Evolutionary conservation across 1,140 invertebrate species (phyloP), one percentile per base, ranked within the genome.

Genomic region (Subanguina moxae): DNA sequence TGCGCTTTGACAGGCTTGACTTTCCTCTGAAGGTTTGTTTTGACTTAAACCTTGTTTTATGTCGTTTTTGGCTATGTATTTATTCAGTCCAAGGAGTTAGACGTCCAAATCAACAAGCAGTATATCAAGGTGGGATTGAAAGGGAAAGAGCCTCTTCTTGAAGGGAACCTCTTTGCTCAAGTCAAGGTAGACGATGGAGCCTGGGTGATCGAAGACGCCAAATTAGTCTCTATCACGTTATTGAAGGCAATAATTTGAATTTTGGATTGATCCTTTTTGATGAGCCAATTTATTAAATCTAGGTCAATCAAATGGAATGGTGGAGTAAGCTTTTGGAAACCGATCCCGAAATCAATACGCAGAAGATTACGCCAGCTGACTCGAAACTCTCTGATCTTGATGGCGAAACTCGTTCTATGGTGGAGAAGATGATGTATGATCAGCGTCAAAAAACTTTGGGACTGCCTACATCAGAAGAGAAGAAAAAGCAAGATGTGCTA

Each of bases 401-500:
- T 84, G 93, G 93, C 0, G 95, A 98, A 83, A 99, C 96, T 0
- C 85, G 95, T 78, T 89, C 91, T 5, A 88, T 98, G 81, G 95
- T 99, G 0, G 96, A 99, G 84, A 99, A 99, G 85, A 99, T 99
- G 96, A 97, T 98, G 94, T 98, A 92, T 83, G 96, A 99, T 84
- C 95, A 99, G 83, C 85, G 94, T 67, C 96, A 98, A 85, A 88
- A 87, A 74, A 87, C 88, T 86, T 87, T 97, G 84, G 96, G 96
- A 15, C 84, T 94, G 65, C 96, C 95, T 13, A 98, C 96, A 21
- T 96, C 93, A 27, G 96, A 99, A 57, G 96, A 99, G 82, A 91
- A 96, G 83, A 97, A 99, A 86, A 98, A 98, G 84, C 90, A 94
- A 83, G 93, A 97, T 77, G 89, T 95, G 71, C 87, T 98, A 62